Evolutionary conservation across 1,140 invertebrate genomes (phyloP).

Genomic region (Euglossa dilemma): DNA sequence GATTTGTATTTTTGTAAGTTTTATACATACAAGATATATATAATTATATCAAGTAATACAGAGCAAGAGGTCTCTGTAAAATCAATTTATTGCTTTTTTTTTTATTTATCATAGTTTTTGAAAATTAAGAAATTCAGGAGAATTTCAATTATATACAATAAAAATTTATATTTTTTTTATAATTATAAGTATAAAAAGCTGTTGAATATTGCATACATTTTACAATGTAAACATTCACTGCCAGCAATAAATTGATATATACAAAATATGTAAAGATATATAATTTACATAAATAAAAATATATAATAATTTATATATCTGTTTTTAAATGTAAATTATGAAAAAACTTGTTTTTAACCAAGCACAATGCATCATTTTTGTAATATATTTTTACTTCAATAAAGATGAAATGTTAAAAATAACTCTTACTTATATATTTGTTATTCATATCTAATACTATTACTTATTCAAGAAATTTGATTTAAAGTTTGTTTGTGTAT

Average conservation of each 20-base stretch:
- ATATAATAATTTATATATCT: not conserved
- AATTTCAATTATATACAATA: not conserved
- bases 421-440: not conserved
- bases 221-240: constrained; percentile 21
- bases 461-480: too few relatives aligned
- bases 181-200: not conserved
- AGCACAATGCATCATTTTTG: constrained; percentile 4
- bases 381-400: constrained; percentile 39
- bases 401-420: constrained; percentile 16
- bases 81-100: constrained; percentile 10
- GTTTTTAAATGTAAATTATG: constrained; percentile 2
- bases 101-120: not conserved
- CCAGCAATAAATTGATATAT: constrained; percentile 16
- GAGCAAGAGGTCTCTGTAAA: constrained; percentile 10
- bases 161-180: not conserved
- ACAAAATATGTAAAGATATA: constrained; percentile 9
- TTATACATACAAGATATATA: constrained; percentile 45
- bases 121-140: not conserved
- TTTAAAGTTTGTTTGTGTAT: too few relatives aligned
- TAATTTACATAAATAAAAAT: constrained; percentile 1
- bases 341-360: not conserved
- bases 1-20: constrained; percentile 68
- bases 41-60: constrained; percentile 2
- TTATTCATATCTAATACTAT: not conserved
- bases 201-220: not conserved